Base-by-base conservation (phyloP, 2,113 vertebrate species). In the Sturnus vulgaris region DNA sequence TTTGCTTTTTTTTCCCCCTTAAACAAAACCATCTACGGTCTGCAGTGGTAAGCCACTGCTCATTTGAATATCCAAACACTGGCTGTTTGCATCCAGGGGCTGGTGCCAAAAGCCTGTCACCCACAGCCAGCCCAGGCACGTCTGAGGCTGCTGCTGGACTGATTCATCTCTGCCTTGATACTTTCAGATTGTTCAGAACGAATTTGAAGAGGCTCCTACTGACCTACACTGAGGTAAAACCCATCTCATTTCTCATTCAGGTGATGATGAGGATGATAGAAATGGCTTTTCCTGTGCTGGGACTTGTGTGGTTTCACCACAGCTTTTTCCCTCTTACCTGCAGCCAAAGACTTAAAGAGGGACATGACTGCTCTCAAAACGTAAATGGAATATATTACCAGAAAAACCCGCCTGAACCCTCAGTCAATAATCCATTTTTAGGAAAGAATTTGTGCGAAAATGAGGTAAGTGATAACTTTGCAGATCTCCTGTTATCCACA, bases 391-490 rank as follows among this genome's bases (percentile, higher is more conserved):
- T 31, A 24, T 10, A 66, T 77, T 55, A 65, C 25, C 2, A 21
- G 31, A 69, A 77, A 53, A 63, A 68, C 28, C 72, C 30, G 37
- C 53, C 91, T 11, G 49, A 94, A 80, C 63, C 42, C 64, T 49
- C 61, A 86, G 42, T 92, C 95, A 88, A 78, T 53, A 69, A 86
- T 81, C 91, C 60, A 78, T 90, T 92, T 90, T 95, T 56, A 96
- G 83, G 90, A 77, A 93, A 75, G 79, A 82, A 93, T 87, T 82
- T 86, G 59, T 95, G 89, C n/a, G 91, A 82, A 94, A 93, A 94
- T 96, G 94, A 97, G 97, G 94, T 96, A 96, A 96, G 97, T 42
- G 96, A 92, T 87, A 97, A 94, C 63, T 96, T 94, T 95, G 50
- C 86, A 96, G 79, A 52, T 90, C 81, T 82, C 90, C 78, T 95